Base-by-base conservation (phyloP, 2,888 invertebrate genomes). In the Lampropteryx suffumata region DNA sequence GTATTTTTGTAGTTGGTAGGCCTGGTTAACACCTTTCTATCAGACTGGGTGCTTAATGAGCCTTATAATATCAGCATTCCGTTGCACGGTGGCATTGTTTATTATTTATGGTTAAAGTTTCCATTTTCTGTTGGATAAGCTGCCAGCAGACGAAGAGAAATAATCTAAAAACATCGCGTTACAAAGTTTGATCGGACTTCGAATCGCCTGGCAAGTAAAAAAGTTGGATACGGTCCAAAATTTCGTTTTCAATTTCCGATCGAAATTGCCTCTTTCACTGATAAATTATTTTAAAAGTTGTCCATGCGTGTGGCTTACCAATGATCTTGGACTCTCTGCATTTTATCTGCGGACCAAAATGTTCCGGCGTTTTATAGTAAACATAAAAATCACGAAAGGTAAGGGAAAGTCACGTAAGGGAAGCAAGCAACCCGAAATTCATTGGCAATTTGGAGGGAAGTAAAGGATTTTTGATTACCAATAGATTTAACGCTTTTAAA, bases 151-250 rank as follows among this genome's bases (percentile, higher is more conserved):
- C 27, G 35, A 46, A 41, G 46, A 41, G 40, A 46, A 46, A 50
- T 50, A 45, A 51, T 46, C 51, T 42, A 37, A 43, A 48, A 52
- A 44, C 47, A 44, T 52, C 32, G 47, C 43, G 47, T 48, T 52
- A 43, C 39, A 40, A 52, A 52, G 26, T 48, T 40, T 39, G 47
- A 52, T 52, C 52, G 43, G 43, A 34, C 36, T 24, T 11, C 35
- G 35, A 11, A 35, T 35, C 35, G 35, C 21, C 35, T 35, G 21
- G 11, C n/a, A 37, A 35, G 39, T 48, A 47, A 47, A 47, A 33
- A 47, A 40, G 30, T 52, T 52, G 52, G 52, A 48, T 21, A 12
- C 10, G 8, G 35, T 43, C 52, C 52, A 52, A 52, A 42, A 52
- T 48, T 44, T 44, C 39, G 30, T 52, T 48, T 48, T 52, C 47